These are phyloP conservation scores for Epizoanthus fatuus DNA, from an alignment of 92 coral and sea anemone genomes.

Conservation along the genomic window DNA sequence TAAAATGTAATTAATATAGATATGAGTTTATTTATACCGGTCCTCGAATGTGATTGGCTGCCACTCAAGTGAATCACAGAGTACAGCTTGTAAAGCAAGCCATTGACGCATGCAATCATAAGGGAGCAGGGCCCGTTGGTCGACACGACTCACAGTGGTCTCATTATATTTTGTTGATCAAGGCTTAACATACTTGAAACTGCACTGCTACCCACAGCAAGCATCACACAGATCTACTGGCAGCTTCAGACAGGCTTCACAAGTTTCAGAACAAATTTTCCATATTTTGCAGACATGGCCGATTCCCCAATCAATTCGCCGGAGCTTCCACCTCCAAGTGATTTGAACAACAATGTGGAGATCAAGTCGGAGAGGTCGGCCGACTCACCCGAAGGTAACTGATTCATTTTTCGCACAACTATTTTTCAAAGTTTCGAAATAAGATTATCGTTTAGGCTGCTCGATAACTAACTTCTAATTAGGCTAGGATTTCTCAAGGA, in stretches of 20 bases:
- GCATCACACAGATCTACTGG: constrained; percentile 14
- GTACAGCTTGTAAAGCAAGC: constrained; percentile 96
- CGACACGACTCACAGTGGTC: constrained; percentile 44
- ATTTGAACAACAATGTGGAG: constrained; percentile 85
- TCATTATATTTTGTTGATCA: constrained; percentile 62
- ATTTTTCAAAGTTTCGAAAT: constrained; percentile 62
- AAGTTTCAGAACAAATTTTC: constrained; percentile 37
- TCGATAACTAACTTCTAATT: constrained; percentile 95
- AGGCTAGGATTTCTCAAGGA: constrained; percentile 99
- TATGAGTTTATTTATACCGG: constrained; percentile 97
- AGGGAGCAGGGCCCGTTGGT: constrained; percentile 66
- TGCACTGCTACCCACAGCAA: constrained; percentile 17
- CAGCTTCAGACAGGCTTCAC: constrained; percentile 21
- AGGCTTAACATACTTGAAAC: constrained; percentile 63
- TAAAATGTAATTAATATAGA: constrained; percentile 99
- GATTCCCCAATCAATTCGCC: constrained; percentile 89
- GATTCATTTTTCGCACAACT: constrained; percentile 49
- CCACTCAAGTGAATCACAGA: constrained; percentile 87
- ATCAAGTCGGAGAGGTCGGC: constrained; percentile 78
- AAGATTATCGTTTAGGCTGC: constrained; percentile 92
- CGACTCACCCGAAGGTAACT: constrained; percentile 91
- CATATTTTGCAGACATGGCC: constrained; percentile 60
- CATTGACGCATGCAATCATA: constrained; percentile 92
- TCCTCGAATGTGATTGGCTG: constrained; percentile 97
- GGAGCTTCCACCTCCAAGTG: constrained; percentile 70